A percentile compares a stretch with the other conserved stretches of the same genome.
Evolutionary conservation across 2,797 vertebrate genomes (phyloP).

Genomic region (Sebastes kiyomatsui): DNA sequence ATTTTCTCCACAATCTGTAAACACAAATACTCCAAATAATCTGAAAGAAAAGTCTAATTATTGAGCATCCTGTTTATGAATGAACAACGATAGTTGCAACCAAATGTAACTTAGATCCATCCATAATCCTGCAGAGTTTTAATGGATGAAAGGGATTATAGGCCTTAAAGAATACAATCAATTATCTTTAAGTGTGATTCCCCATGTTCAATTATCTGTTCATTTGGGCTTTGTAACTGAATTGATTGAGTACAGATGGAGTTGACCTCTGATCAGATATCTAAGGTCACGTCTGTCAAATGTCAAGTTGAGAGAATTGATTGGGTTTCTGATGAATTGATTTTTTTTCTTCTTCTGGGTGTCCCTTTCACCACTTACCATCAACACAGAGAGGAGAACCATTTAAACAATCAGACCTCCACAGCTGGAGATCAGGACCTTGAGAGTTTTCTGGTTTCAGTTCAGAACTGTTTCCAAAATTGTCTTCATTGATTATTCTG

Average conservation of each 20-base stretch:
- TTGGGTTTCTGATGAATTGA: conserved; percentile 62
- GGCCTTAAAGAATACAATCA: conserved; percentile 21
- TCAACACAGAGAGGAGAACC: conserved; percentile 13
- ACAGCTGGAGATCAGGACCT: neutral
- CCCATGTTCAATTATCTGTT: conserved; percentile 25
- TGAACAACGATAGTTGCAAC: neutral
- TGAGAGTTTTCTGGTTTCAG: neutral
- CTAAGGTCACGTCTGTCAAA: conserved; percentile 51
- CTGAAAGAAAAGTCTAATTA: conserved; percentile 1
- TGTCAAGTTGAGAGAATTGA: conserved; percentile 61
- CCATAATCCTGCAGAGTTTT: neutral
- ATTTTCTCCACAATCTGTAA: neutral
- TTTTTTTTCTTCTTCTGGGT: conserved; percentile 17
- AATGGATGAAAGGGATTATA: conserved; percentile 6
- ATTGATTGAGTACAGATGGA: conserved; percentile 52
- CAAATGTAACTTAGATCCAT: neutral
- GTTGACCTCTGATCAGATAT: conserved; percentile 55
- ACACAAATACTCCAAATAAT: neutral
- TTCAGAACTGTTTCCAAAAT: neutral
- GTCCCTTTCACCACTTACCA: conserved; percentile 30
- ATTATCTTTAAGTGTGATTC: conserved; percentile 9
- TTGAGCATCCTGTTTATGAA: neutral
- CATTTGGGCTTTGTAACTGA: conserved; percentile 32
- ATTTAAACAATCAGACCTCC: neutral
- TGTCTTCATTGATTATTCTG: neutral